Conservation (phyloP, 1,140 invertebrate species). For the Cecropterus lyciades region DNA sequence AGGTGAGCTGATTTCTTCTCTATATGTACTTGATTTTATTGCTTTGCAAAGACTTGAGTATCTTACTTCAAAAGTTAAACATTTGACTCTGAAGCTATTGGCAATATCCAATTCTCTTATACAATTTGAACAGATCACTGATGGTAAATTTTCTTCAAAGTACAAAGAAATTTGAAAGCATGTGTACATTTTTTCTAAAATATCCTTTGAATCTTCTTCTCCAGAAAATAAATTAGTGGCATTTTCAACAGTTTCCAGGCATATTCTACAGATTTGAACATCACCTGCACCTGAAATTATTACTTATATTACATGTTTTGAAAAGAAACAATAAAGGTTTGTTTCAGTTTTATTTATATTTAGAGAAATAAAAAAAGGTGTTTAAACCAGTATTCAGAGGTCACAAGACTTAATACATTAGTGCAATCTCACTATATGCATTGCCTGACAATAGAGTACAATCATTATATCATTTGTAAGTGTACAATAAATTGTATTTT, state of each 20-base stretch:
- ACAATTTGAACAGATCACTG: conserved; percentile 58
- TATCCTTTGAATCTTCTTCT: conserved; percentile 46
- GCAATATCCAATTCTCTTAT: conserved; percentile 56
- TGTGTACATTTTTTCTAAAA: conserved; percentile 55
- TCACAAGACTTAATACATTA: too few species aligned
- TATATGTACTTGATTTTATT: neutral
- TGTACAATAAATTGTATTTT: too few species aligned
- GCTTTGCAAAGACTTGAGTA: conserved; percentile 35
- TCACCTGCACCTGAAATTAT: too few species aligned
- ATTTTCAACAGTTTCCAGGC: conserved; percentile 48
- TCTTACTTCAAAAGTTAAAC: conserved; percentile 57
- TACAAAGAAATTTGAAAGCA: conserved; percentile 65
- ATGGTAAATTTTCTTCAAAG: conserved; percentile 51
- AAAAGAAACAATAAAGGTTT: too few species aligned
- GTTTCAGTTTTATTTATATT: too few species aligned
- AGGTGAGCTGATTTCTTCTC: neutral
- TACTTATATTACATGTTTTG: too few species aligned
- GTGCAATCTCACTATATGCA: too few species aligned
- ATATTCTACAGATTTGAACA: conserved; percentile 57
- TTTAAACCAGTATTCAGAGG: too few species aligned
- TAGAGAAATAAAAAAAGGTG: too few species aligned
- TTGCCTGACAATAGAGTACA: too few species aligned
- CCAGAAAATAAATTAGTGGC: conserved; percentile 47
- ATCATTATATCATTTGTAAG: too few species aligned
- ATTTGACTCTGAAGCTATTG: conserved; percentile 63